Evolutionary conservation across 2,888 invertebrate species (phyloP).

Genomic region (Synanthedon formicaeformis): DNA sequence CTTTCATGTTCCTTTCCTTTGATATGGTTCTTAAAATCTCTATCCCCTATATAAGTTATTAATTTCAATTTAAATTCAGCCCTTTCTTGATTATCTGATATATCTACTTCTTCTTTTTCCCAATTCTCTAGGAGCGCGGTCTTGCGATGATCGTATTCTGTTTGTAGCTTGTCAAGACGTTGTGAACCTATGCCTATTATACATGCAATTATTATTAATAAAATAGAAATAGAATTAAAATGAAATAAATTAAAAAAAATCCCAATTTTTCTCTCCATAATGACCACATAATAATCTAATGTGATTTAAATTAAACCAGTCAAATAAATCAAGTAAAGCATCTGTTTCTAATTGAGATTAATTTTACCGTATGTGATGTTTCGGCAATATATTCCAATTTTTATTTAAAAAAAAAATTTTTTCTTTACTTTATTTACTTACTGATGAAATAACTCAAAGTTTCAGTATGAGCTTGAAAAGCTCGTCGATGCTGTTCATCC

Average conservation of each 20-base stretch:
- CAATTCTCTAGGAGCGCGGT: slow-evolving; percentile 61
- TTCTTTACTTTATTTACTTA: slow-evolving; percentile 31
- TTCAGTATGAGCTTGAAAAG: slow-evolving; percentile 80
- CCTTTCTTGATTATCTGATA: slow-evolving; percentile 59
- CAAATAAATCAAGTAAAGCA: too few relatives aligned
- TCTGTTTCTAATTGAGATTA: too few relatives aligned
- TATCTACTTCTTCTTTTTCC: slow-evolving; percentile 66
- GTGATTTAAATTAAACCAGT: too few relatives aligned
- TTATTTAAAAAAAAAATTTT: too few relatives aligned
- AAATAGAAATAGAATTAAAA: not conserved
- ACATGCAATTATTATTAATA: slow-evolving; percentile 6
- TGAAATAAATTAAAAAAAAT: too few relatives aligned
- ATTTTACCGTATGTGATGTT: too few relatives aligned
- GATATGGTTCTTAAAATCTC: slow-evolving; percentile 36
- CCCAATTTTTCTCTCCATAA: too few relatives aligned
- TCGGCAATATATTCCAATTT: too few relatives aligned
- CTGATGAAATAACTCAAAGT: slow-evolving; percentile 77
- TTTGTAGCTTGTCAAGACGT: slow-evolving; percentile 67
- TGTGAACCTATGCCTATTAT: slow-evolving; percentile 72
- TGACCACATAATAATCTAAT: too few relatives aligned
- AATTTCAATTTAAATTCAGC: slow-evolving; percentile 71
- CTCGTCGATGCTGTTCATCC: slow-evolving; percentile 78
- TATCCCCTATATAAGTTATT: slow-evolving; percentile 70
- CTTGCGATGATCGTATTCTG: slow-evolving; percentile 69
- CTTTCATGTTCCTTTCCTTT: slow-evolving; percentile 32